phyloP scores from a whole-genome alignment of 2,113 vertebrate species.

The Notechis scutatus region DNA sequence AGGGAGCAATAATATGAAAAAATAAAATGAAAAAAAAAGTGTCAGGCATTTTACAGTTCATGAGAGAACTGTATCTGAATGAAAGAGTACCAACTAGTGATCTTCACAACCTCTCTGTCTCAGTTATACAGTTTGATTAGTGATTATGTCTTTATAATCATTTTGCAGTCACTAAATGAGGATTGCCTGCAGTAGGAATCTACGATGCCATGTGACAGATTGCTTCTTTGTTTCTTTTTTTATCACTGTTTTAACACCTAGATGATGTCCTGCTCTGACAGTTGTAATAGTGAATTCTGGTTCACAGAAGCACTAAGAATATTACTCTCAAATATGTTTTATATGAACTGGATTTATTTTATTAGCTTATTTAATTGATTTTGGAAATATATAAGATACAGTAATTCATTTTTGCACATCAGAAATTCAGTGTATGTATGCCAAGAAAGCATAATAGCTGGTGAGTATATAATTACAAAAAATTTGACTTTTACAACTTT shows the following conservation, averaged over 20 bases:
- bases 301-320: not conserved
- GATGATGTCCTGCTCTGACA: not conserved
- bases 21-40: no score
- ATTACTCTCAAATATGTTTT: not conserved
- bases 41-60: not conserved
- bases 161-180: not conserved
- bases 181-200: not conserved
- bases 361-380: not conserved
- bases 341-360: not conserved
- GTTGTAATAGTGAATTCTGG: not conserved
- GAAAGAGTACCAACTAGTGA: not conserved
- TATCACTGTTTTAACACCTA: not conserved
- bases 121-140: not conserved
- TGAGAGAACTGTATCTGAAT: not conserved
- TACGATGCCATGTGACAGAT: not conserved
- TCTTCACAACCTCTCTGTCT: not conserved
- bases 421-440: not conserved
- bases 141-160: not conserved
- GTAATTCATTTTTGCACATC: not conserved
- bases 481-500: not conserved
- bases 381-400: not conserved
- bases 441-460: not conserved
- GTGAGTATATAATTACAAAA: not conserved
- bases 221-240: not conserved
- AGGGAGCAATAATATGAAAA: not conserved